These are phyloP conservation scores for Drosophila antonietae DNA, from an alignment of 2,888 invertebrate species.

Conservation along the genomic window DNA sequence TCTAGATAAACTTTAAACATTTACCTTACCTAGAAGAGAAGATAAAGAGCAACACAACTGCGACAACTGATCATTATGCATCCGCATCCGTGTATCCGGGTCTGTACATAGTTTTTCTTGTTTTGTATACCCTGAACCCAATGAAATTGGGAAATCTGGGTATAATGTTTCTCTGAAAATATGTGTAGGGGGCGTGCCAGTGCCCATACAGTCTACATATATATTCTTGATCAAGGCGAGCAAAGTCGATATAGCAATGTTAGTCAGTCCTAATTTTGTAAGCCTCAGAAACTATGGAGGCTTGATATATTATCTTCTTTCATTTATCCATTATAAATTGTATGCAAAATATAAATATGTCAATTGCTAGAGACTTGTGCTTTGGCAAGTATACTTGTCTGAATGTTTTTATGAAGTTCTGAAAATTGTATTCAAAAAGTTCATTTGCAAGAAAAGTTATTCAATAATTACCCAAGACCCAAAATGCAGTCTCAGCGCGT, in stretches of 20 bases:
- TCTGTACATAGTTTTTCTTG: constrained; percentile 12
- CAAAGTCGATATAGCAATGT: neutral
- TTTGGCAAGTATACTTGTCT: neutral
- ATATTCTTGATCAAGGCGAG: neutral
- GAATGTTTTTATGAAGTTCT: neutral
- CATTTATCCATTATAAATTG: no score
- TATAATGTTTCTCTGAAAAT: neutral
- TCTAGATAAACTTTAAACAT: constrained; percentile 61
- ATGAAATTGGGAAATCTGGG: neutral
- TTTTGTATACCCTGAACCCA: neutral
- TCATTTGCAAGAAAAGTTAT: neutral
- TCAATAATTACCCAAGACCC: neutral
- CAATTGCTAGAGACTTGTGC: no score
- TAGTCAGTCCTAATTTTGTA: neutral
- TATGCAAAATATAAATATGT: no score
- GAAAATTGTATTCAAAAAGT: neutral
- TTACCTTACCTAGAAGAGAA: constrained; percentile 30
- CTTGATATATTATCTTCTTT: neutral
- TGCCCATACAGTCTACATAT: neutral
- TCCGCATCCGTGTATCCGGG: constrained; percentile 47
- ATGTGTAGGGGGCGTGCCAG: neutral
- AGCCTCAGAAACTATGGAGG: neutral
- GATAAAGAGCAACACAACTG: constrained; percentile 11
- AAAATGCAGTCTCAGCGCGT: neutral
- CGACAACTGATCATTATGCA: constrained; percentile 60